A percentile compares a stretch with the other conserved stretches of the same genome.
phyloP scores from a whole-genome alignment of 2,888 invertebrate species.

The Ectemnius lituratus region DNA sequence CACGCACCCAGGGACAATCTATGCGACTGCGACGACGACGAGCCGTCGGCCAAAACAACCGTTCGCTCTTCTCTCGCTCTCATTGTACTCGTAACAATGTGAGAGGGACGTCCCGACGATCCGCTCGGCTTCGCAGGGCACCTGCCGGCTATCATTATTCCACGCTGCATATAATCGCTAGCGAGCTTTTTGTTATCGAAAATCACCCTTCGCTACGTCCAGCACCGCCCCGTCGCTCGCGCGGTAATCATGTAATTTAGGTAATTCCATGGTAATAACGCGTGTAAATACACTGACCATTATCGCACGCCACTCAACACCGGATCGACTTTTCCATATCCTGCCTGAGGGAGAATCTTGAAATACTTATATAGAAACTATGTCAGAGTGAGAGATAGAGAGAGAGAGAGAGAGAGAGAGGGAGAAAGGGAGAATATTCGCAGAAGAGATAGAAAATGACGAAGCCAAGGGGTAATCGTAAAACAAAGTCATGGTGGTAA shows the following conservation, averaged over 20 bases:
- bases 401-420: no score
- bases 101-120: conserved; percentile 13
- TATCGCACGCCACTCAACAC: no score
- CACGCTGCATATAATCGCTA: conserved; percentile 62
- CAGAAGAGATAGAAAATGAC: conserved; percentile 12
- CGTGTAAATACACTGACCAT: conserved; percentile 34
- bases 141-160: conserved; percentile 74
- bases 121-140: conserved; percentile 66
- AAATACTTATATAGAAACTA: no score
- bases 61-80: conserved; percentile 39
- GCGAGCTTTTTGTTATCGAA: conserved; percentile 70
- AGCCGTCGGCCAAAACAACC: conserved; percentile 59
- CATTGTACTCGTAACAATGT: conserved; percentile 62
- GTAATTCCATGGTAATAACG: conserved; percentile 18
- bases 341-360: no score
- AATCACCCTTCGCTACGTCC: conserved; percentile 47
- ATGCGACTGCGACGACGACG: conserved; percentile 58
- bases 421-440: no score
- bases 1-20: conserved; percentile 55
- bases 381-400: no score
- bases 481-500: conserved; percentile 51
- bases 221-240: neutral
- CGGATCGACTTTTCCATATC: no score
- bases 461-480: conserved; percentile 33
- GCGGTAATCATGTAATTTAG: conserved; percentile 5